phyloP scores from a whole-genome alignment of 2,888 invertebrate species.

The Micoletzkya japonica region DNA sequence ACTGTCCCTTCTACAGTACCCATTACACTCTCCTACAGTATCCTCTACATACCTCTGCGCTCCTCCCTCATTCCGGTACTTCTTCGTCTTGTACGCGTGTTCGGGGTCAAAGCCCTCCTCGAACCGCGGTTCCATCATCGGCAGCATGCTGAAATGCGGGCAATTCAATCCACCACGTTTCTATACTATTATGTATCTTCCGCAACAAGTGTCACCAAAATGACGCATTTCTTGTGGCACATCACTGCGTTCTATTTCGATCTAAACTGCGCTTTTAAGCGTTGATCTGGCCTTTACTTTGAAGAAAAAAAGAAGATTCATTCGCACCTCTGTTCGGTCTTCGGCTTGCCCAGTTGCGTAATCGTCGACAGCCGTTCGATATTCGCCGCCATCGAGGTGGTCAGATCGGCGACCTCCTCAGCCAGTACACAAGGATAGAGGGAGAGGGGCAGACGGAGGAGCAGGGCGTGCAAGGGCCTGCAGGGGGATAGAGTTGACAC shows the following conservation, averaged over 20 bases:
- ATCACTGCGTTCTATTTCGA: background rate
- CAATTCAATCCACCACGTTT: no score
- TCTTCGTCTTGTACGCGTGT: conserved; percentile 70
- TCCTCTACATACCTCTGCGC: no score
- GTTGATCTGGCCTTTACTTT: no score
- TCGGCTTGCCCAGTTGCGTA: conserved; percentile 40
- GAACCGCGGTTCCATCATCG: conserved; percentile 61
- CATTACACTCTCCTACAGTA: no score
- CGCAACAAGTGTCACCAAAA: background rate
- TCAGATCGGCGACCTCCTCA: conserved; percentile 21
- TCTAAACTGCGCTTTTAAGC: background rate
- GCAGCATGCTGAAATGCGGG: conserved; percentile 45
- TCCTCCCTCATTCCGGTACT: background rate
- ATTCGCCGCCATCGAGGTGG: conserved; percentile 13
- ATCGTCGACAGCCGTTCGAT: conserved; percentile 37
- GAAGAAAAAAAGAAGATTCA: conserved; percentile 4
- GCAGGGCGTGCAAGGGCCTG: conserved; percentile 32
- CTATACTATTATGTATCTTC: no score
- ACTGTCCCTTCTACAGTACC: no score
- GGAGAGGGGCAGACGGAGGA: conserved; percentile 32
- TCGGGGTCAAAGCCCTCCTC: conserved; percentile 71
- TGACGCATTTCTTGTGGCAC: background rate
- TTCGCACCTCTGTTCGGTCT: conserved; percentile 39
- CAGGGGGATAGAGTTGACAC: no score
- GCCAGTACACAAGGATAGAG: conserved; percentile 33